phyloP scores from a whole-genome alignment of 2,888 invertebrate species.

The Drosophila multiciliata region DNA sequence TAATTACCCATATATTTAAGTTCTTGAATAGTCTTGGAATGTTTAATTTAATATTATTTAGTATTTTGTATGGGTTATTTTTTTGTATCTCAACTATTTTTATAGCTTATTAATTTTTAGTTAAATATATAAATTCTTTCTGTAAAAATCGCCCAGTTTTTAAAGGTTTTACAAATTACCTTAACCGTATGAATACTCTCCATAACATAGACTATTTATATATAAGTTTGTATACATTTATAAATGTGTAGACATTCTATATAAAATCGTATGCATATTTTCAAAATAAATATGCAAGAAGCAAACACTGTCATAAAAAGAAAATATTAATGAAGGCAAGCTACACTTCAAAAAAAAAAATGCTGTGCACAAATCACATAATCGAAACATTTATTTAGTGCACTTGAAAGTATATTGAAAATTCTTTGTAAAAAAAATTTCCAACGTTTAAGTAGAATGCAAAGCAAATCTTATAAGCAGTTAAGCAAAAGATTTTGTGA shows the following conservation, averaged over 20 bases:
- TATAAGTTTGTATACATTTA: constrained; percentile 12
- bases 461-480: constrained; percentile 58
- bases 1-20: background rate
- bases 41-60: background rate
- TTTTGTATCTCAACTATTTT: background rate
- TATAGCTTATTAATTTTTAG: background rate
- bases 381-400: constrained; percentile 52
- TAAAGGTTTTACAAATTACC: constrained; percentile 9
- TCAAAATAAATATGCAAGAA: constrained; percentile 22
- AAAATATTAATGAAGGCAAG: constrained; percentile 30
- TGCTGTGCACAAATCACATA: constrained; percentile 46
- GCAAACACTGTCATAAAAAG: constrained; percentile 11
- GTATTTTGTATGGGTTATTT: background rate
- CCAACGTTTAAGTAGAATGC: constrained; percentile 33
- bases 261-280: constrained; percentile 23
- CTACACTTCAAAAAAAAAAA: constrained; percentile 30
- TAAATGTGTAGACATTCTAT: constrained; percentile 42
- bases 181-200: constrained; percentile 20
- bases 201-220: constrained; percentile 8
- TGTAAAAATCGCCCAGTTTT: background rate
- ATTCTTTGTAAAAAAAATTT: constrained; percentile 23
- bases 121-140: background rate
- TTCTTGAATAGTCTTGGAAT: background rate
- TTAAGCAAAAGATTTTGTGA: constrained; percentile 58
- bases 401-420: constrained; percentile 42